A percentile compares a stretch with the other conserved stretches of the same genome.
Evolutionary conservation across 2,113 vertebrate species (phyloP).

Genomic region (Amphiprion percula): DNA sequence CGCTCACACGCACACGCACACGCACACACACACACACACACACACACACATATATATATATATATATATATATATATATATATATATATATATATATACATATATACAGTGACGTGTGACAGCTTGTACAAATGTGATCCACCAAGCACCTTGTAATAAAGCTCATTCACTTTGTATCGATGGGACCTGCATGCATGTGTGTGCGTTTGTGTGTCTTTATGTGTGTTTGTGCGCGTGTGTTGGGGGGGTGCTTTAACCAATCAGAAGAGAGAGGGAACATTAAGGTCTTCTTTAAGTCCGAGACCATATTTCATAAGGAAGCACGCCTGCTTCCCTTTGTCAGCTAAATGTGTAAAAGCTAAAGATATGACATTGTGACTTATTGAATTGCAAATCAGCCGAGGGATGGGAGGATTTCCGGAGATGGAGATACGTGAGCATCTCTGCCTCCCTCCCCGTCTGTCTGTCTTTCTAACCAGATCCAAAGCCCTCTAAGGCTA

Average conservation of each 20-base stretch:
- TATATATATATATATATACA: too few species aligned
- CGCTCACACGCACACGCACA: conserved; percentile 3
- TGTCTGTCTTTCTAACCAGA: background rate
- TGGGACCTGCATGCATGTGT: background rate
- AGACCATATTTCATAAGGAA: conserved; percentile 65
- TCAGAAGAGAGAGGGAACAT: conserved; percentile 37
- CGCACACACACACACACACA: too few species aligned
- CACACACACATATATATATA: background rate
- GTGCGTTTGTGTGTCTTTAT: background rate
- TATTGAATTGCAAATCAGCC: conserved; percentile 82
- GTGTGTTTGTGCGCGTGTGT: background rate
- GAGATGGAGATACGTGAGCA: conserved; percentile 53
- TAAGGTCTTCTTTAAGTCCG: conserved; percentile 55
- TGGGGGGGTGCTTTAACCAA: background rate
- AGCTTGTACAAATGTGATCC: conserved; percentile 44
- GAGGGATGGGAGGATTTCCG: conserved; percentile 71
- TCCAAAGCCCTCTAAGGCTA: background rate
- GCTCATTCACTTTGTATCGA: conserved; percentile 60
- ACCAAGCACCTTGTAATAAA: conserved; percentile 40
- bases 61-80: too few species aligned
- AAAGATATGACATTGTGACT: conserved; percentile 80
- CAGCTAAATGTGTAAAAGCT: conserved; percentile 76
- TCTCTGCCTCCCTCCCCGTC: background rate
- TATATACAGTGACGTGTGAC: conserved; percentile 20
- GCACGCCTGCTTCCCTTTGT: conserved; percentile 65